Percentiles rank a stretch among this genome's conserved stretches.
phyloP scores from a whole-genome alignment of 2,888 invertebrate species.

The Ormyrus pomaceus region DNA sequence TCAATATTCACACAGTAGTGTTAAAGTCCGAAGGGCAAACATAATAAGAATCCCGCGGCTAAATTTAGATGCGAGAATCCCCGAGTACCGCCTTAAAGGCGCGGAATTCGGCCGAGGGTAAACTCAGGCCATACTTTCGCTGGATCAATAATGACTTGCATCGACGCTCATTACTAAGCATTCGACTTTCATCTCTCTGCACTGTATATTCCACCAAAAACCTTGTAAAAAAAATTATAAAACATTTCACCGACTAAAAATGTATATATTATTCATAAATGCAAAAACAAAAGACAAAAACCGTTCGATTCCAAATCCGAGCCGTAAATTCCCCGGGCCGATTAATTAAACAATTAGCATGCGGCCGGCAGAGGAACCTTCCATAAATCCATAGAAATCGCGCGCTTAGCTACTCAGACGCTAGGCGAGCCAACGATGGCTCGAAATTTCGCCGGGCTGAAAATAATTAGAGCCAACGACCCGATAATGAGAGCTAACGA shows the following conservation, averaged over 20 bases:
- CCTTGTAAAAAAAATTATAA: too few species aligned
- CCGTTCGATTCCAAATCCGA: too few species aligned
- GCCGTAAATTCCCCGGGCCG: too few species aligned
- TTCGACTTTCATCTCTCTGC: background rate
- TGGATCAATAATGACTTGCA: background rate
- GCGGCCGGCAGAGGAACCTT: too few species aligned
- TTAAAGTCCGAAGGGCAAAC: constrained; percentile 23
- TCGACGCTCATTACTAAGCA: too few species aligned
- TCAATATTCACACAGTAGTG: constrained; percentile 49
- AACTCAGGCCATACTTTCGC: constrained; percentile 9
- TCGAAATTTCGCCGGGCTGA: background rate
- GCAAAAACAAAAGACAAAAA: constrained; percentile 1
- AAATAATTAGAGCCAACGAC: constrained; percentile 54
- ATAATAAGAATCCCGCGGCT: constrained; percentile 26
- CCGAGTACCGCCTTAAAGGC: background rate
- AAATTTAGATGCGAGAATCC: constrained; percentile 38
- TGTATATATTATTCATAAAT: too few species aligned
- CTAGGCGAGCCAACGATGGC: too few species aligned
- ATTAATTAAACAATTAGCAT: too few species aligned
- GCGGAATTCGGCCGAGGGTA: constrained; percentile 5
- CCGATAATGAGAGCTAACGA: constrained; percentile 53
- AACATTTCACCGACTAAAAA: too few species aligned
- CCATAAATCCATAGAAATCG: too few species aligned
- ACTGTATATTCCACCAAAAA: background rate
- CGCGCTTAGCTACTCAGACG: too few species aligned